Base-by-base conservation (phyloP, 1,140 invertebrate genomes). In the Lepidurus apus region DNA sequence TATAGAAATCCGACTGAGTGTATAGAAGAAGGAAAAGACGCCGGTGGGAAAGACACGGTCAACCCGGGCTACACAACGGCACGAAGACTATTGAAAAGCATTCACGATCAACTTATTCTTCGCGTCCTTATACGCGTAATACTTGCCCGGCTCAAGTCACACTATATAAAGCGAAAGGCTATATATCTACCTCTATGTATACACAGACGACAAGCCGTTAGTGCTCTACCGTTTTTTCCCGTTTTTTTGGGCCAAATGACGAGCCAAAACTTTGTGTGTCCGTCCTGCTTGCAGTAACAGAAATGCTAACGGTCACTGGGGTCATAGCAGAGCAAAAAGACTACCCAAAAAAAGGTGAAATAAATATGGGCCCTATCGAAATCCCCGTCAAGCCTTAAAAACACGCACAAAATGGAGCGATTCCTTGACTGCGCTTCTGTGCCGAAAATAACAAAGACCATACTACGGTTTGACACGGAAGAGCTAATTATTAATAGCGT, bases 1-100 rank as follows among this genome's bases (percentile, higher is more conserved):
- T 65, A 65, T 65, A 65, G 53, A 65, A 65, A 65, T 65, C 21
- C n/a, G 53, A 65, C 53, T 65, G 53, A 13, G 53, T 65, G 53
- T 65, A 17, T 65, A 17, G 53, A 65, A 9, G 53, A n/a, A 65
- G 53, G 21, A 65, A 65, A 65, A 65, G 53, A 17, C 53, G 53
- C 53, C 53, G 53, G 53, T 65, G 53, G 53, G 53, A 65, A 65
- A 65, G 53, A 65, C 21, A n/a, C 34, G 34, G 17, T 21, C 53
- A 21, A 65, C 17, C 53, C 17, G 53, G 53, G 53, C 53, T 65
- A 9, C 17, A 13, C 13, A 13, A 21, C 1, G 21, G 53, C 21
- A 4, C 21, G 53, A 65, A 65, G 53, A n/a, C 53, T 13, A 21
- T 65, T 65, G 53, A 65, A 21, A 65, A 65, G 17, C 21, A 21